Conservation (phyloP, 92 coral and sea anemone species). For the Porites evermanni region DNA sequence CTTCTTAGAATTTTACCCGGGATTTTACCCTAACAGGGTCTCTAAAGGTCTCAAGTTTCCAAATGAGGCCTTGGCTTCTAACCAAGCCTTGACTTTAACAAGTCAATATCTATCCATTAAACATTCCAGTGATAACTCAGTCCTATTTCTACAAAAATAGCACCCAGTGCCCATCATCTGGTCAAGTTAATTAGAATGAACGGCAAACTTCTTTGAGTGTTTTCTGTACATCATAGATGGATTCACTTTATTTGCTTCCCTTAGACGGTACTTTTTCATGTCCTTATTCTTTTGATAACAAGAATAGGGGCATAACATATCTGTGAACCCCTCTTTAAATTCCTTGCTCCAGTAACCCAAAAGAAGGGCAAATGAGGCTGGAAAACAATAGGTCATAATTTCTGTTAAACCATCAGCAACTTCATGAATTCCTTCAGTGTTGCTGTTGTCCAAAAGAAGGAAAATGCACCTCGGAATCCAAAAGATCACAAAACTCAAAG, state of each 20-base stretch:
- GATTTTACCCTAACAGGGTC: too few species aligned
- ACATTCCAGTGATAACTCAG: not conserved
- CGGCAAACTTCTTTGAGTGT: constrained; percentile 37
- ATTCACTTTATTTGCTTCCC: constrained; percentile 54
- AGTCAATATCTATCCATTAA: too few species aligned
- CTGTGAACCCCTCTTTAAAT: constrained; percentile 73
- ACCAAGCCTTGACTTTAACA: too few species aligned
- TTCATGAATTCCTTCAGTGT: constrained; percentile 76
- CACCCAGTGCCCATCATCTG: not conserved
- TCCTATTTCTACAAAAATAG: not conserved
- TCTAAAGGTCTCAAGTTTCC: too few species aligned
- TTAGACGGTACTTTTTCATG: constrained; percentile 65
- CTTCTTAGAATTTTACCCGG: too few species aligned
- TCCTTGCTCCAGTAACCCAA: constrained; percentile 79
- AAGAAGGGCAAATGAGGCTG: constrained; percentile 79
- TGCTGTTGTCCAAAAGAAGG: constrained; percentile 84
- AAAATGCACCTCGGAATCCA: constrained; percentile 92
- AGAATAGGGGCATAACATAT: constrained; percentile 75
- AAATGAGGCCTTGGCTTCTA: too few species aligned
- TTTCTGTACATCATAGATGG: constrained; percentile 70
- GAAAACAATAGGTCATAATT: constrained; percentile 86
- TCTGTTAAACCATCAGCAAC: constrained; percentile 88
- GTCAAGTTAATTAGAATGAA: not conserved
- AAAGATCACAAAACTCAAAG: constrained; percentile 79
- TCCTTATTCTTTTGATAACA: constrained; percentile 72